Percentiles rank a stretch among this genome's conserved stretches.
Conservation (phyloP, 1,140 invertebrate genomes). For the Brachionus sp. region DNA sequence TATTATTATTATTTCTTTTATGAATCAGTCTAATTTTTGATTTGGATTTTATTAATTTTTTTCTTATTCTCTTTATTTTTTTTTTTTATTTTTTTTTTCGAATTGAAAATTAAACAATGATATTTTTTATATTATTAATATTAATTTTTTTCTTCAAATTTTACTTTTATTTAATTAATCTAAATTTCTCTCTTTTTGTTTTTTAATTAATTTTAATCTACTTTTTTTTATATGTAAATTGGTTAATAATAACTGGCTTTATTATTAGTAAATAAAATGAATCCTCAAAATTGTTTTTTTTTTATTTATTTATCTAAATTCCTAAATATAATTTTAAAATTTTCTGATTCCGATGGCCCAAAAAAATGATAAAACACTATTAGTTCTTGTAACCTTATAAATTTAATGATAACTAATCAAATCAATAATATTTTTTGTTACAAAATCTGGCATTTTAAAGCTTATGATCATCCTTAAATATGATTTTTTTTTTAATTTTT, state of each 20-base stretch:
- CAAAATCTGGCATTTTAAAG: no score
- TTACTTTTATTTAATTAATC: neutral
- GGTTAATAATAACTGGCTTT: slow-evolving; percentile 24
- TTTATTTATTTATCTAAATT: neutral
- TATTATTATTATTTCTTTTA: neutral
- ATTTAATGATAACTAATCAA: no score
- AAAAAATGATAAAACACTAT: no score
- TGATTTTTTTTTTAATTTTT: no score
- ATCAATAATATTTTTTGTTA: no score
- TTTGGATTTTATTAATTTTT: no score
- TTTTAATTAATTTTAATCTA: slow-evolving; percentile 23
- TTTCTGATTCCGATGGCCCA: no score
- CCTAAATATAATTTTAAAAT: no score
- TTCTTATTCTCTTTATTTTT: neutral
- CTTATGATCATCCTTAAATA: no score
- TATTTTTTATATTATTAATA: neutral
- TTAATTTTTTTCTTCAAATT: neutral
- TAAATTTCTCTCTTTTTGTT: neutral
- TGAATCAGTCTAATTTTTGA: neutral
- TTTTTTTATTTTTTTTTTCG: neutral
- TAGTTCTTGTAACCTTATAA: no score
- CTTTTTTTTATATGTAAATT: slow-evolving; percentile 2
- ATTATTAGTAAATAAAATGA: slow-evolving; percentile 29
- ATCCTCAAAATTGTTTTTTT: neutral
- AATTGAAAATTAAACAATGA: neutral